Conservation (phyloP, 2,888 invertebrate genomes). For the Chaetogeoica ovagalla region DNA sequence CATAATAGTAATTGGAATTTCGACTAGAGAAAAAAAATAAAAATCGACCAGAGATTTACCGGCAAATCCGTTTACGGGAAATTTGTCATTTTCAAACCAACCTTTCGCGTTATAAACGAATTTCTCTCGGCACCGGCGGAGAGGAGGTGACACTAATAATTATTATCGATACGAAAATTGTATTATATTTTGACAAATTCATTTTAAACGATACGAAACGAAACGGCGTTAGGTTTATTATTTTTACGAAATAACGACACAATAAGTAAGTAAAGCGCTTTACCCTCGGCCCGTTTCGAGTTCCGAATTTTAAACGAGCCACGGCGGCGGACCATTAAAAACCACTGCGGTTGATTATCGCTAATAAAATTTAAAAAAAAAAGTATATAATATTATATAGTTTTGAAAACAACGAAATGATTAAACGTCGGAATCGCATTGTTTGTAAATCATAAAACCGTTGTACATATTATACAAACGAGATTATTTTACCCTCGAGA, state of each 20-base stretch:
- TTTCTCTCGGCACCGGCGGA: too few species aligned
- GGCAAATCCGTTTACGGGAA: too few species aligned
- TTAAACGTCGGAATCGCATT: background rate
- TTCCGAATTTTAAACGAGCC: background rate
- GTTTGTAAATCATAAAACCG: background rate
- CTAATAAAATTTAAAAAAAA: background rate
- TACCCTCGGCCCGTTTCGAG: background rate
- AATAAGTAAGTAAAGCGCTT: too few species aligned
- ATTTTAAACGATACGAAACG: too few species aligned
- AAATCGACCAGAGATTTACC: too few species aligned
- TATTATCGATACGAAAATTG: background rate
- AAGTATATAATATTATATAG: too few species aligned
- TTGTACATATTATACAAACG: background rate
- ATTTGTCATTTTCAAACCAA: too few species aligned
- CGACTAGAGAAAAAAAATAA: too few species aligned
- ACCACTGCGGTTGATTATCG: background rate
- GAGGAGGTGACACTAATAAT: too few species aligned
- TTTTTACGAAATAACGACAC: background rate
- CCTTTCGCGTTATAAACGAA: too few species aligned
- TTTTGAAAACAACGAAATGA: background rate
- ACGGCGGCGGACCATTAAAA: background rate
- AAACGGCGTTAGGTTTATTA: background rate
- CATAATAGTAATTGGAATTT: too few species aligned
- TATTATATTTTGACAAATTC: background rate
- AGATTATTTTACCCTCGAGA: background rate